Evolutionary conservation across 2,888 invertebrate species (phyloP), one percentile per base, ranked within the genome.

Genomic region (Macropis europaea): DNA sequence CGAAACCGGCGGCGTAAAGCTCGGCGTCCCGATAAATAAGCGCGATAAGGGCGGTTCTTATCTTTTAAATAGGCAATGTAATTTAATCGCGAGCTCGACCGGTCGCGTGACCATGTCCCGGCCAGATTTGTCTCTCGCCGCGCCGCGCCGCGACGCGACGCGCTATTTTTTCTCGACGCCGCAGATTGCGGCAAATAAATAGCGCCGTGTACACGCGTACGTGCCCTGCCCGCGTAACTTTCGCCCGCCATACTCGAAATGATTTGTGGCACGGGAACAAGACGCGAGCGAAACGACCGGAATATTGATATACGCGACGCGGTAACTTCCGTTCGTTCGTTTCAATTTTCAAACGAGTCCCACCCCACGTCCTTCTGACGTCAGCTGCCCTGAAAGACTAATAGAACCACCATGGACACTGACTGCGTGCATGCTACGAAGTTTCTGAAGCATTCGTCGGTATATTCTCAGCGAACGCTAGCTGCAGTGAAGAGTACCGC

Each of bases 141-240:
- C 38, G 48, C 34, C 13, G 22, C 19, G 42, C 26, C 40, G 54
- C 38, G 48, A 28, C 13, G 22, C 19, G 42, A 22, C 40, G 54
- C 54, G 53, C 70, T 59, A 66, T 67, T 69, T 69, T 57, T 67
- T 68, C 40, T 26, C 61, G 63, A 40, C 63, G 64, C 50, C 56
- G 56, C 73, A 81, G 75, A 80, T 80, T 76, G 76, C 73, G 60
- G 63, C 67, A 78, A 81, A 81, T 71, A 80, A 80, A 80, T 80
- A 69, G 75, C 63, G 17, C 26, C 57, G 62, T 54, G 62, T 43
- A 54, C 48, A 53, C 61, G 43, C 73, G 76, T 69, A 64, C 62
- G 76, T 62, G 73, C 38, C 19, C 59, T 30, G 36, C 59, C 28
- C 48, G 69, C 68, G 76, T 78, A 78, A 79, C 69, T 76, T 78